A percentile compares a stretch with the other conserved stretches of the same genome.
Evolutionary conservation across 2,113 vertebrate species (phyloP).

Genomic region (Petroica traversi): DNA sequence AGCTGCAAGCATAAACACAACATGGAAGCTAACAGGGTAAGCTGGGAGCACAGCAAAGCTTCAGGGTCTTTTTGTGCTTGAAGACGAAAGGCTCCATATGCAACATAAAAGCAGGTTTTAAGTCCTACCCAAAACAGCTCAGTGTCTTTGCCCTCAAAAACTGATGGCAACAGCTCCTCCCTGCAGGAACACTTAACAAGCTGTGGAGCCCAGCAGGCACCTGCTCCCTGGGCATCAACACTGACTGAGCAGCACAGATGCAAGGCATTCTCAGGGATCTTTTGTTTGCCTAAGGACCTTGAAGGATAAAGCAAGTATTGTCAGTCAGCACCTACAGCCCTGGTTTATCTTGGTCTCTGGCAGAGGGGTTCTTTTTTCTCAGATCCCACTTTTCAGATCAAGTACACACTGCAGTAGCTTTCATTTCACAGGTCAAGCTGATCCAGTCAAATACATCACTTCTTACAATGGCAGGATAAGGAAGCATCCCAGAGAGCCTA

Average conservation of each 20-base stretch:
- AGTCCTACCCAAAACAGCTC: neutral
- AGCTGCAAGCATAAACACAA: neutral
- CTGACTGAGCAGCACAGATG: neutral
- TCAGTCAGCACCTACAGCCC: neutral
- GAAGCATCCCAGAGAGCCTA: neutral
- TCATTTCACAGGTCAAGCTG: neutral
- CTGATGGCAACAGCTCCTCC: neutral
- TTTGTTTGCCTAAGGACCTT: neutral
- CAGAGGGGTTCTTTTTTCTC: neutral
- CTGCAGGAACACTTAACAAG: neutral
- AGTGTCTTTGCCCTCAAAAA: neutral
- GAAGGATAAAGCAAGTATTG: neutral
- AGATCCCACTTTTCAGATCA: neutral
- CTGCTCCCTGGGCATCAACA: neutral
- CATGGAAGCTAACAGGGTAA: neutral
- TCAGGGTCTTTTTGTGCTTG: neutral
- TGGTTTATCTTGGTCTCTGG: neutral
- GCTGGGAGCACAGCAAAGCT: neutral
- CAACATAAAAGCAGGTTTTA: neutral
- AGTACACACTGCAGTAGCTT: neutral
- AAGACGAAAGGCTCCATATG: neutral
- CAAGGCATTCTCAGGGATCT: neutral
- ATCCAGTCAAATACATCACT: neutral
- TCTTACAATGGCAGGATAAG: neutral
- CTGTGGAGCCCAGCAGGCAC: neutral